Evolutionary conservation across 2,113 vertebrate species (phyloP).

Genomic region (Mustelus asterias): DNA sequence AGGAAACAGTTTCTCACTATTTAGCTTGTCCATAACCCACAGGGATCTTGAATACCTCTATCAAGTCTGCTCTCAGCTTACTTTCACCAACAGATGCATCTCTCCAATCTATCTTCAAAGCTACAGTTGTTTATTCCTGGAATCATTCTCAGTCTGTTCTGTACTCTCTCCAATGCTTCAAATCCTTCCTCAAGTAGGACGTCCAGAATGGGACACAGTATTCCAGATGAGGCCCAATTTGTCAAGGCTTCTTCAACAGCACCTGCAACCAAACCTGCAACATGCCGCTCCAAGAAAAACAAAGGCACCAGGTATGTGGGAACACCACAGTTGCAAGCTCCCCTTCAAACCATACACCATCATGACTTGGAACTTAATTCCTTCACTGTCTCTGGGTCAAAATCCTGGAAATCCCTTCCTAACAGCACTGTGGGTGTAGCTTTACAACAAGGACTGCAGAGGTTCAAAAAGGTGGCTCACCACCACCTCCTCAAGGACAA

Average conservation of each 20-base stretch:
- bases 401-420: not conserved
- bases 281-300: not conserved
- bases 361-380: not conserved
- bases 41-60: no score
- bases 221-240: not conserved
- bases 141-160: no score
- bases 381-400: not conserved
- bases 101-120: no score
- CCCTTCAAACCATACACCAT: not conserved
- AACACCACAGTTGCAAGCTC: not conserved
- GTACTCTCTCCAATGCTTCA: no score
- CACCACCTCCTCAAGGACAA: not conserved
- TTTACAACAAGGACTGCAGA: not conserved
- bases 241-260: not conserved
- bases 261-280: not conserved
- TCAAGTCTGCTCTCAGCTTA: no score
- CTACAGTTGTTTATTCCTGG: no score
- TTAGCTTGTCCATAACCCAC: no score
- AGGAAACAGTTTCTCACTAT: no score
- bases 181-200: no score
- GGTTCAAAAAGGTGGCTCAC: not conserved
- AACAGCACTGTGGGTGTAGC: not conserved
- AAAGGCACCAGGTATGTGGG: not conserved
- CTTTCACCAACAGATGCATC: no score
- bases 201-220: no score